Conservation (phyloP, 2,113 vertebrate species). For the Rhegmatorhina hoffmannsi region DNA sequence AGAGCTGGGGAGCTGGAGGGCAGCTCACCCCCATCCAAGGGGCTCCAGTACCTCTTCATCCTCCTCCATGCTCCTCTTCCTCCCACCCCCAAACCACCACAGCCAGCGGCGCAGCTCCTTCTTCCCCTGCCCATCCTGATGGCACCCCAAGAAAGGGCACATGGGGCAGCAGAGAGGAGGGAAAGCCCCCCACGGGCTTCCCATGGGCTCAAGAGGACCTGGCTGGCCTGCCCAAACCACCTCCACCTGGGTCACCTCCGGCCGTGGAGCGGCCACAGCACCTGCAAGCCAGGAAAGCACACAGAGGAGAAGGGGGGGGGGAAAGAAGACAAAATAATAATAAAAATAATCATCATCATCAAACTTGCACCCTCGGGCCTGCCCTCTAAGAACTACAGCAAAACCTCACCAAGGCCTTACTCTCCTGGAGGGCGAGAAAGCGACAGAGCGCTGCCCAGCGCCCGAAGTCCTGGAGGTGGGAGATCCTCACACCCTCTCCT, state of each 20-base stretch:
- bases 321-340: not conserved
- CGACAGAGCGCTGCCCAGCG: slow-evolving; percentile 42
- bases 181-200: not conserved
- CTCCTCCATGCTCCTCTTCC: not conserved
- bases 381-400: slow-evolving; percentile 52
- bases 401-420: slow-evolving; percentile 59
- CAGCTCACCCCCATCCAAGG: not conserved
- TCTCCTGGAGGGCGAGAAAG: slow-evolving; percentile 52
- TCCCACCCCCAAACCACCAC: not conserved
- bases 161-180: not conserved
- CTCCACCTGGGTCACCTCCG: not conserved
- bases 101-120: not conserved
- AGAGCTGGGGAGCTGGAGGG: not conserved
- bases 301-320: not conserved
- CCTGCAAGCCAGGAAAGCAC: not conserved
- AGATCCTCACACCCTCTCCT: slow-evolving; percentile 48
- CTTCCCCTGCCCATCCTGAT: not conserved
- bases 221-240: slow-evolving; percentile 7
- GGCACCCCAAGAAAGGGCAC: not conserved
- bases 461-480: slow-evolving; percentile 43
- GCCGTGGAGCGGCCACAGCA: not conserved
- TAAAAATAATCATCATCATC: not conserved
- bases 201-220: not conserved
- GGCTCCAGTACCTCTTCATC: not conserved
- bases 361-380: slow-evolving; percentile 57